Percentiles rank a stretch among this genome's conserved stretches.
These are phyloP conservation scores for Chloroceryle amazona DNA, from an alignment of 2,797 vertebrate species.

Conservation along the genomic window DNA sequence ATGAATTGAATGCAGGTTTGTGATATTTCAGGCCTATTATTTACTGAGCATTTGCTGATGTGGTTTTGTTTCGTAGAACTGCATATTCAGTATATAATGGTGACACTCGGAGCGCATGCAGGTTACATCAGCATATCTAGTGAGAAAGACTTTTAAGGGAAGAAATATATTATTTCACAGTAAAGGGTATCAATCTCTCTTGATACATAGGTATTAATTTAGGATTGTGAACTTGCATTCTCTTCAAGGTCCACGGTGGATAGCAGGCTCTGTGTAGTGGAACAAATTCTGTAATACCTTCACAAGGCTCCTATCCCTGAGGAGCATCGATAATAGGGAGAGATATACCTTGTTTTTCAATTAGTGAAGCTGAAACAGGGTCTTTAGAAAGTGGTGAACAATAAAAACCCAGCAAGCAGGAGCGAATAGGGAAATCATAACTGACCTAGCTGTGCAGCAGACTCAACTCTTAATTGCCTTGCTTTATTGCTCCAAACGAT, in stretches of 20 bases:
- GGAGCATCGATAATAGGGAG: not conserved
- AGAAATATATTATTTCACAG: slow-evolving; percentile 42
- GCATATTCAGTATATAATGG: slow-evolving; percentile 19
- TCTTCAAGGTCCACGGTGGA: not conserved
- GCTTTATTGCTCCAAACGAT: accelerated
- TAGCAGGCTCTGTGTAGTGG: not conserved
- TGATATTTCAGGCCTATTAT: slow-evolving; percentile 51
- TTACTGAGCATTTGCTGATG: slow-evolving; percentile 58
- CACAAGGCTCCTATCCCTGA: not conserved
- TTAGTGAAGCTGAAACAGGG: not conserved
- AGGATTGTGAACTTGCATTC: not conserved
- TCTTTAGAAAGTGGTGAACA: not conserved
- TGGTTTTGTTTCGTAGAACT: slow-evolving; percentile 28
- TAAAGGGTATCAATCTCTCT: slow-evolving; percentile 18
- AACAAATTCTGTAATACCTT: slow-evolving; percentile 49
- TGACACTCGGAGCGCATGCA: not conserved
- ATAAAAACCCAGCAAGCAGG: not conserved
- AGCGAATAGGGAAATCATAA: not conserved
- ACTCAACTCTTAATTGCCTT: not conserved
- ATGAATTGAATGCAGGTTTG: slow-evolving; percentile 43
- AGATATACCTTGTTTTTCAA: slow-evolving; percentile 33
- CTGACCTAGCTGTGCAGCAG: not conserved
- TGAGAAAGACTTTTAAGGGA: slow-evolving; percentile 18
- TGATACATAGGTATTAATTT: slow-evolving; percentile 39
- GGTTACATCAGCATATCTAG: slow-evolving; percentile 25